Percentiles rank a stretch among this genome's conserved stretches.
Evolutionary conservation across 2,888 invertebrate species (phyloP).

Genomic region (Eristalinus aeneus): DNA sequence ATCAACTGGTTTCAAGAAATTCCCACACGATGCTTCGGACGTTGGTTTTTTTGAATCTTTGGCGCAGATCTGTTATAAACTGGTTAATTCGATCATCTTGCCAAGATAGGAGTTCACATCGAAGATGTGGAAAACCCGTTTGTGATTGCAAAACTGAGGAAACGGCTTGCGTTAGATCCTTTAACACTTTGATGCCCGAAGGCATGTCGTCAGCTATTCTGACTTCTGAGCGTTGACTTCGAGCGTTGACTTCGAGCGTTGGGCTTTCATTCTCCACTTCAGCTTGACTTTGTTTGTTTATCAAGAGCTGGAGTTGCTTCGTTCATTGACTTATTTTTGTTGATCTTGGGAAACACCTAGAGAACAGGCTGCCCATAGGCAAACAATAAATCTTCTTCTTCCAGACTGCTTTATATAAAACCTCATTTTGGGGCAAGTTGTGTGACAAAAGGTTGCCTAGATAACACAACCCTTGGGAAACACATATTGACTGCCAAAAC

Average conservation of each 20-base stretch:
- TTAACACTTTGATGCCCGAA: not conserved
- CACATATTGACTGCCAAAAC: not conserved
- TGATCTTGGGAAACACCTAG: no score
- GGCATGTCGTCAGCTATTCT: not conserved
- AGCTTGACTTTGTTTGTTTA: no score
- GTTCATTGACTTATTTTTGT: no score
- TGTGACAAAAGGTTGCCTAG: no score
- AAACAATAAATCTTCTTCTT: no score
- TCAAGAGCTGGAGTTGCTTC: no score
- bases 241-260: no score
- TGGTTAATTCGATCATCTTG: not conserved
- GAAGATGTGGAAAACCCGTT: not conserved
- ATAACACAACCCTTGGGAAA: no score
- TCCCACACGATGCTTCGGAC: not conserved
- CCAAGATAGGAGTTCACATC: not conserved
- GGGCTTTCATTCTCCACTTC: no score
- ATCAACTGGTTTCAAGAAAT: not conserved
- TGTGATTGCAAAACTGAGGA: not conserved
- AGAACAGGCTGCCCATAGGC: no score
- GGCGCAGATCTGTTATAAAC: not conserved
- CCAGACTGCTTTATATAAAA: no score
- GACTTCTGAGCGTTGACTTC: not conserved
- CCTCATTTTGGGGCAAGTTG: no score
- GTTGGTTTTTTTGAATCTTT: not conserved
- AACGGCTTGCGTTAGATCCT: not conserved